These are phyloP conservation scores for Clepsis dumicolana DNA, from an alignment of 2,888 invertebrate genomes.

Conservation along the genomic window DNA sequence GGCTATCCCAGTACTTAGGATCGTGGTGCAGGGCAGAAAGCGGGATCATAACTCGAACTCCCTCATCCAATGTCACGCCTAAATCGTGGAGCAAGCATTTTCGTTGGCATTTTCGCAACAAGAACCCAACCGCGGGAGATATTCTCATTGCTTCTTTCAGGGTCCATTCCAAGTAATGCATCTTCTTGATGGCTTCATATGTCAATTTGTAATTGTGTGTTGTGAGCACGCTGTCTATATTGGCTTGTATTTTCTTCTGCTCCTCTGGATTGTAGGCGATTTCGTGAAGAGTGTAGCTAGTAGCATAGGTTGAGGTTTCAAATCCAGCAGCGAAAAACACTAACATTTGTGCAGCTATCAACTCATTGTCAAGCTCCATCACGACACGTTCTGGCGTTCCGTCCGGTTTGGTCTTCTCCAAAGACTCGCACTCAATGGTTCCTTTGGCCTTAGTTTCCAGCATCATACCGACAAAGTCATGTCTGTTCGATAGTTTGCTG, in stretches of 20 bases:
- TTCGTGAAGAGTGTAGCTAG: constrained; percentile 69
- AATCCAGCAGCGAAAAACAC: constrained; percentile 78
- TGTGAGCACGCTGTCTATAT: constrained; percentile 66
- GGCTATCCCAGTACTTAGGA: constrained; percentile 50
- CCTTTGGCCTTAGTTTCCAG: constrained; percentile 44
- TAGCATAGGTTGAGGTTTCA: constrained; percentile 74
- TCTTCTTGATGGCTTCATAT: constrained; percentile 66
- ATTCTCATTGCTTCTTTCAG: constrained; percentile 68
- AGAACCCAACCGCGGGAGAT: constrained; percentile 62
- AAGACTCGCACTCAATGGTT: constrained; percentile 11
- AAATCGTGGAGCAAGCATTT: constrained; percentile 53
- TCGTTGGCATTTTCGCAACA: constrained; percentile 63
- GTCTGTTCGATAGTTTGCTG: neutral
- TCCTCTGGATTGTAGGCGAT: constrained; percentile 71
- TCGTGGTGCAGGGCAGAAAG: constrained; percentile 40
- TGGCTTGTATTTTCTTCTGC: constrained; percentile 63
- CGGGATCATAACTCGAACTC: constrained; percentile 35
- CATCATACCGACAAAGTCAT: constrained; percentile 45
- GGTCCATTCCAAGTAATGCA: constrained; percentile 60
- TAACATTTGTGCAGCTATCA: constrained; percentile 66
- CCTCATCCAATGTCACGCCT: constrained; percentile 36
- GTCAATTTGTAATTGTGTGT: constrained; percentile 66
- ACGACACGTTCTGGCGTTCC: constrained; percentile 54
- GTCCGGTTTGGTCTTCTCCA: constrained; percentile 53
- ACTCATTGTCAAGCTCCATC: constrained; percentile 61